A percentile compares a stretch with the other conserved stretches of the same genome.
Evolutionary conservation across 2,888 invertebrate species (phyloP).

Genomic region (Xestia xanthographa): DNA sequence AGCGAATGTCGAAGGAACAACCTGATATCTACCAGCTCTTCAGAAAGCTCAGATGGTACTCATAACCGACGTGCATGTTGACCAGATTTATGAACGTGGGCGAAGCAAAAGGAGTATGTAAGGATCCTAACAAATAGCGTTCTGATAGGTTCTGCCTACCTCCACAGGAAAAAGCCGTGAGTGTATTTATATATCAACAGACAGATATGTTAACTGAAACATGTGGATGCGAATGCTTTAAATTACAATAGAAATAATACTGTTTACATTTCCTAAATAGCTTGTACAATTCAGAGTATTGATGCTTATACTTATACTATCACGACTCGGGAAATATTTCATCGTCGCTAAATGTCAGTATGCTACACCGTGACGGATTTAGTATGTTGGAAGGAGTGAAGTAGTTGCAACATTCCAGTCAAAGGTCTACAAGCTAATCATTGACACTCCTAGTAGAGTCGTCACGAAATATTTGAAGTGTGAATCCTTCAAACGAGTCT

Average conservation of each 20-base stretch:
- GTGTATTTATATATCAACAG: not conserved
- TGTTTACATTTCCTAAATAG: not conserved
- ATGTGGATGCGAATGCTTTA: not conserved
- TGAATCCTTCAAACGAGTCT: not conserved
- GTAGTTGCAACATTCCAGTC: slow-evolving; percentile 13
- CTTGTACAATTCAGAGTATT: not conserved
- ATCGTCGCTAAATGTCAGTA: slow-evolving; percentile 46
- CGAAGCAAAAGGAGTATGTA: not conserved
- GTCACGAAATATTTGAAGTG: slow-evolving; percentile 15
- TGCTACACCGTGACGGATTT: slow-evolving; percentile 28
- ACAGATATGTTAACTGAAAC: not conserved
- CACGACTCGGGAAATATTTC: slow-evolving; percentile 28
- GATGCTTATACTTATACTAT: not conserved
- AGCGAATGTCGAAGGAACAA: not conserved
- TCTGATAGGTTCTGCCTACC: not conserved
- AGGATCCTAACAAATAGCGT: no score
- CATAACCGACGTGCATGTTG: not conserved
- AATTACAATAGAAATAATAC: not conserved
- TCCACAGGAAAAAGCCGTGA: not conserved
- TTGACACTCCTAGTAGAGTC: not conserved
- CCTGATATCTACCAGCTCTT: not conserved
- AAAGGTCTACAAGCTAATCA: slow-evolving; percentile 47
- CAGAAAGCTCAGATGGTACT: not conserved
- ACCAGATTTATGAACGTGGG: not conserved
- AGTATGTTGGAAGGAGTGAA: slow-evolving; percentile 8